Base-by-base conservation (phyloP, 2,113 vertebrate genomes). In the Thryonomys swinderianus region DNA sequence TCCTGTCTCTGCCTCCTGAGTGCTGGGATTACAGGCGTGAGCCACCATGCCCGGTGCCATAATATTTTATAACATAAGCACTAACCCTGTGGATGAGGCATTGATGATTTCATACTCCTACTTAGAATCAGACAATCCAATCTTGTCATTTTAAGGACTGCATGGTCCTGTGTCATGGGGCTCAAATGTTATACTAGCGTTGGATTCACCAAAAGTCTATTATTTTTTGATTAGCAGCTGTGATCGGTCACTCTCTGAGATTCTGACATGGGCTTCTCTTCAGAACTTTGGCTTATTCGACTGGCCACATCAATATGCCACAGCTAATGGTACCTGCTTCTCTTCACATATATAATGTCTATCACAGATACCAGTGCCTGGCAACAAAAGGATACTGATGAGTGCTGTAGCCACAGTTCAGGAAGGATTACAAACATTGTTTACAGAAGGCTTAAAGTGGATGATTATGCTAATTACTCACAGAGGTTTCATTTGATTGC, bases 401-500 rank as follows among this genome's bases (percentile, higher is more conserved):
- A 96, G 48, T 13, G 64, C 85, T 76, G 2, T 78, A 76, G 88
- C 88, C 55, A 23, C 34, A 71, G 71, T 95, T 93, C 79, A 84
- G 90, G 67, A 86, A 95, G 88, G 95, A 95, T 95, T 92, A 91
- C 1, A 7, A 57, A 95, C 90, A 94, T 83, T 93, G 83, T 95
- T 97, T 96, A 95, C 84, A 95, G 93, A 96, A 83, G 74, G 32
- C 16, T 87, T 81, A 93, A 96, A 95, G 20, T 81, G 55, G 62
- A 92, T 90, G 86, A n/a, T 91, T 76, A 71, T 83, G 34, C 48
- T 82, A 94, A n/a, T 64, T 96, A n/a, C 32, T 73, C 62, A 34
- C 79, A 62, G 78, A n/a, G 62, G 32, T 67, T 62, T 96, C 76
- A 17, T 27, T 96, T 67, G 94, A 96, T 37, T 40, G 25, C 69